Evolutionary conservation across 1,140 invertebrate genomes (phyloP), one percentile per base, ranked within the genome.

Genomic region (Drosophila insularis): DNA sequence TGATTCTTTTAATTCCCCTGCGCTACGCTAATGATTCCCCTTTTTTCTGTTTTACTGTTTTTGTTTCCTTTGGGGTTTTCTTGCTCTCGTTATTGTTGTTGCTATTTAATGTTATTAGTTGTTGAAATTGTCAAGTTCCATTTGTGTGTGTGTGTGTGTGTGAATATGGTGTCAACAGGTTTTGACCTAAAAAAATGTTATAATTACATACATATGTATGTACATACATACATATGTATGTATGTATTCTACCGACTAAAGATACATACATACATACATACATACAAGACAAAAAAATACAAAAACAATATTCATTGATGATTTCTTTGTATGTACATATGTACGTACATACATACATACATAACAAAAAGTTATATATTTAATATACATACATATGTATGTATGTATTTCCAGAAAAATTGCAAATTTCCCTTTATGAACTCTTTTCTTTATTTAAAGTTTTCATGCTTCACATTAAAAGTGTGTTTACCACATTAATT

Each of bases 21-120:
- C 43, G 7, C 43, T 46, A 50, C 43, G 43, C 8, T 67, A 54
- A 27, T 73, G 70, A 62, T 75, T 75, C 78, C 63, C 27, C 1
- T 65, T 70, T 74, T 59, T 81, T 67, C 65, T 74, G 50, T 67
- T 70, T 70, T 63, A 62, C 6, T 66, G 61, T 35, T 73, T 59
- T 74, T 67, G 32, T 63, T 67, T 73, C 31, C 55, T 58, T 35
- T 58, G 55, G 31, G 55, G 55, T 58, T 58, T 58, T 58, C 55
- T 58, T 58, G 55, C 32, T 58, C n/a, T 56, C 2, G 54, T 56
- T 37, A 37, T 37, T 56, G 55, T 58, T 58, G 32, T 35, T 61
- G 68, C 73, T 63, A 68, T 74, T 75, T 85, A 85, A 85, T 85
- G 81, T 85, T 85, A 85, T 85, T 86, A 84, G 80, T 73, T 71